A percentile compares a stretch with the other conserved stretches of the same genome.
Conservation (phyloP, 2,888 invertebrate genomes). For the Andrena camellia region DNA sequence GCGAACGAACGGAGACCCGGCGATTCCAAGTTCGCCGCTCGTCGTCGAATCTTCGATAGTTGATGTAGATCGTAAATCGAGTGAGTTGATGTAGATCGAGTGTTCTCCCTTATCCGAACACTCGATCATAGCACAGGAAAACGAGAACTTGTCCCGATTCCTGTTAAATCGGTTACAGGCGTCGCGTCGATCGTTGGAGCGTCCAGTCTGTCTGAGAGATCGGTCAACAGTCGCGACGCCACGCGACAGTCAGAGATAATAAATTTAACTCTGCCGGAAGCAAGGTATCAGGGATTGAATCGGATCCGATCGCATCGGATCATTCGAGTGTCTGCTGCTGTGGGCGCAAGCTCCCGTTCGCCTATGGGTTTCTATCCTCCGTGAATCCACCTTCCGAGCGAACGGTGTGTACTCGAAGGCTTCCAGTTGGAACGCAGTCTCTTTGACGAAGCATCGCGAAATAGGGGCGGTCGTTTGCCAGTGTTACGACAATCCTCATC, state of each 20-base stretch:
- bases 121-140: not conserved
- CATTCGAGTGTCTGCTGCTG: conserved; percentile 12
- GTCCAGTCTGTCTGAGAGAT: conserved; percentile 1
- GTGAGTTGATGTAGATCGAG: too few species aligned
- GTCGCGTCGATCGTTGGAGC: not conserved
- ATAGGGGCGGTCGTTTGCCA: conserved; percentile 26
- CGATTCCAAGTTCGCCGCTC: too few species aligned
- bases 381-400: conserved; percentile 33
- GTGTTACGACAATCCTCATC: conserved; percentile 51
- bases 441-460: conserved; percentile 45
- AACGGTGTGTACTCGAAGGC: conserved; percentile 44
- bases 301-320: not conserved
- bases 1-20: not conserved
- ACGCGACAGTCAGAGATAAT: conserved; percentile 17
- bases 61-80: conserved; percentile 17
- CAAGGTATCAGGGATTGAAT: conserved; percentile 6
- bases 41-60: not conserved
- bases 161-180: not conserved
- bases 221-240: not conserved
- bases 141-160: not conserved
- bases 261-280: conserved; percentile 21
- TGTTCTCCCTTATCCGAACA: not conserved
- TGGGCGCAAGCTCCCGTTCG: conserved; percentile 18
- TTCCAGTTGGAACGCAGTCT: conserved; percentile 42
- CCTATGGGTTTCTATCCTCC: conserved; percentile 30